Conservation (phyloP, 2,113 vertebrate species). For the Chaenocephalus aceratus region DNA sequence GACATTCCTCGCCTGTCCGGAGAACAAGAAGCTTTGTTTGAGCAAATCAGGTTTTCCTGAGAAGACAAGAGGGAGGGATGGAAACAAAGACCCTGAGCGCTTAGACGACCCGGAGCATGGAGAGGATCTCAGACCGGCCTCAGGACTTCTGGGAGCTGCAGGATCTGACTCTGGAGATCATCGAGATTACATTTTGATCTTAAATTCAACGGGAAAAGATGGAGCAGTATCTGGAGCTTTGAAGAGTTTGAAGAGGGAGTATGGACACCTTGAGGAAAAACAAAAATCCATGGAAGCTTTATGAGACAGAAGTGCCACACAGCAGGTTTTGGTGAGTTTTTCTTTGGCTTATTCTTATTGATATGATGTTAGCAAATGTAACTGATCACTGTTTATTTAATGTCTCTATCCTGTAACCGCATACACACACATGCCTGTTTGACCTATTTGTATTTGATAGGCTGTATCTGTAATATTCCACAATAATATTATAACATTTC, state of each 20-base stretch:
- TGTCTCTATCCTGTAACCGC: not conserved
- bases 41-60: conserved; percentile 41
- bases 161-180: not conserved
- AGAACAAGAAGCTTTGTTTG: conserved; percentile 50
- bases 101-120: conserved; percentile 10
- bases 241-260: not conserved
- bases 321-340: conserved; percentile 72
- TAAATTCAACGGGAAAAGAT: not conserved
- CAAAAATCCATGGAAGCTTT: conserved; percentile 66
- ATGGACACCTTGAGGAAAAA: conserved; percentile 55
- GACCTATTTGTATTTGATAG: not conserved
- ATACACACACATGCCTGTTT: too few species aligned
- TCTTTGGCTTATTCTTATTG: not conserved
- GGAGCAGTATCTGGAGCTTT: not conserved
- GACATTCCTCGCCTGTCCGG: conserved; percentile 61
- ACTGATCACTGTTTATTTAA: not conserved
- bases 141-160: not conserved
- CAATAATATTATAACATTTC: too few species aligned
- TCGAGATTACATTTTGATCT: not conserved
- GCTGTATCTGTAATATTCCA: not conserved
- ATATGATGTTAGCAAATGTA: not conserved
- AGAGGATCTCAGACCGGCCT: conserved; percentile 11
- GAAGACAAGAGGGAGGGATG: conserved; percentile 36
- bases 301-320: conserved; percentile 72
- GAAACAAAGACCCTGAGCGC: conserved; percentile 36